Percentiles rank a stretch among this genome's conserved stretches.
Evolutionary conservation across 2,888 invertebrate genomes (phyloP).

Genomic region (Horisme vitalbata): DNA sequence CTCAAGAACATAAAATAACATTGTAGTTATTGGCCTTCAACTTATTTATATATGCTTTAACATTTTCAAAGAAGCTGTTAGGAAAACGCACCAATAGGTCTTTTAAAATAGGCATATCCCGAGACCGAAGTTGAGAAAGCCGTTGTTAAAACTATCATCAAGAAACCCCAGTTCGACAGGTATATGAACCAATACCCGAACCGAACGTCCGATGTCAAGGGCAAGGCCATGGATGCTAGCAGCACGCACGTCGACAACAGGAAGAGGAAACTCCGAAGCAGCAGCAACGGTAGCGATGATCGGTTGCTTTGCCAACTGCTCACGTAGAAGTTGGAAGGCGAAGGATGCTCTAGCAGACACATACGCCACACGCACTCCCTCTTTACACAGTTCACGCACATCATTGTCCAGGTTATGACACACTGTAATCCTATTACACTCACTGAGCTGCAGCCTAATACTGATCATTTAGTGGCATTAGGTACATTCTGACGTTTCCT

Average conservation of each 20-base stretch:
- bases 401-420: constrained; percentile 47
- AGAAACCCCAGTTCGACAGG: constrained; percentile 72
- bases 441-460: constrained; percentile 21
- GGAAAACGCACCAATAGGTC: constrained; percentile 55
- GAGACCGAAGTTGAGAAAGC: constrained; percentile 58
- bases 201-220: constrained; percentile 45
- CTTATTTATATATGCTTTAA: constrained; percentile 7
- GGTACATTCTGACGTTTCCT: constrained; percentile 35
- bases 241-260: constrained; percentile 53
- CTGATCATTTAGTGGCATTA: constrained; percentile 34
- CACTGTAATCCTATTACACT: constrained; percentile 15
- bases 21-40: not conserved
- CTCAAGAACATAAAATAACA: not conserved
- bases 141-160: constrained; percentile 53
- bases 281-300: constrained; percentile 52
- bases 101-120: constrained; percentile 52
- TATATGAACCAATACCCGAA: constrained; percentile 72
- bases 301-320: constrained; percentile 63
- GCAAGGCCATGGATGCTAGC: constrained; percentile 44
- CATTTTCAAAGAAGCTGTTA: constrained; percentile 22
- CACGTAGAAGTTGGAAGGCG: constrained; percentile 62
- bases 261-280: constrained; percentile 53
- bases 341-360: constrained; percentile 53
- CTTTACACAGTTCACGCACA: constrained; percentile 40
- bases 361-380: constrained; percentile 52